Base-by-base conservation (phyloP, 2,888 invertebrate species). In the Drosophila neonasuta region DNA sequence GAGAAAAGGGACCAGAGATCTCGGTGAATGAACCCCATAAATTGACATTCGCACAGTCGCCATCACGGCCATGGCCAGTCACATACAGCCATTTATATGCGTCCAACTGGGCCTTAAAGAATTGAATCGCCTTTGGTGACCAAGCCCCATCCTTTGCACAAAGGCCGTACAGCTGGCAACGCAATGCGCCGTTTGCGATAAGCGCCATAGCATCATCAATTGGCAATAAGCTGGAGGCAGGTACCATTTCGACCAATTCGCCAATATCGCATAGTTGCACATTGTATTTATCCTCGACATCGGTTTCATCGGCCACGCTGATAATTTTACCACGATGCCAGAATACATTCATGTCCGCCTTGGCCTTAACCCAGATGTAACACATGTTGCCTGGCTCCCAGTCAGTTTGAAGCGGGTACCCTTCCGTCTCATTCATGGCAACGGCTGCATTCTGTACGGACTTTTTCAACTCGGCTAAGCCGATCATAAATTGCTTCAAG, bases 81-180 rank as follows among this genome's bases (percentile, higher is more conserved):
- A 82, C 84, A 0, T 76, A 72, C 2, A 73, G 91, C 74, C 63
- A 91, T 7, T 91, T 90, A 83, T 93, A 93, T 0, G 90, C 91
- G 1, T 91, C 90, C 2, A 94, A 88, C 2, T 93, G 90, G 11
- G 93, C 92, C 46, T 91, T 91, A 1, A 96, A 91, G 71, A 91
- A 93, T 70, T 94, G 93, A 30, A 93, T 93, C 0, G 95, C 77
- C 3, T 86, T 77, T 9, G 70, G 58, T 0, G 89, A 80, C 91
- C 91, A 91, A 6, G 92, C 91, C 0, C 93, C 94, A 0, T 95
- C 94, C 0, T 95, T 94, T 0, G 96, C 94, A 24, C 91, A 90
- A 9, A 97, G 92, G 17, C 95, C 94, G 1, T 93, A 93, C 52
- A 97, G 88, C 86, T 94, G 94, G 69, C 96, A 95, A 73, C 93